phyloP scores from a whole-genome alignment of 1,140 invertebrate genomes.

The Trichonephila clavata region DNA sequence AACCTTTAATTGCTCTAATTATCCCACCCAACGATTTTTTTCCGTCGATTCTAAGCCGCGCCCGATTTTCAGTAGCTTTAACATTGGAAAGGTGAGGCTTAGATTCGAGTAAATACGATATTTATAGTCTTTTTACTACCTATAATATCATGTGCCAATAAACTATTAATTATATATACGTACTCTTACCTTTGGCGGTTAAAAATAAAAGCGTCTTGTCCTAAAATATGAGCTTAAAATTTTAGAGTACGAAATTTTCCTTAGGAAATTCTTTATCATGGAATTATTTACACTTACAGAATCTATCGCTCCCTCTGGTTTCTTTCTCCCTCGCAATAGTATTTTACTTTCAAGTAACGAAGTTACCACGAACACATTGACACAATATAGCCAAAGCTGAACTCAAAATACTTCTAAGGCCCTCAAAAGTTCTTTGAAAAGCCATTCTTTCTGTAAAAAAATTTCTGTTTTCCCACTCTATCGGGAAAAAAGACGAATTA shows the following conservation, averaged over 20 bases:
- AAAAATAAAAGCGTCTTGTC: neutral
- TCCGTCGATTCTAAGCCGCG: too few species aligned
- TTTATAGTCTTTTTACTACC: too few species aligned
- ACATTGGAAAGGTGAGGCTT: too few species aligned
- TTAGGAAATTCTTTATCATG: neutral
- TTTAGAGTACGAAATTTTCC: neutral
- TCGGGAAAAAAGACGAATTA: constrained; percentile 34
- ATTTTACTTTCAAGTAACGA: neutral
- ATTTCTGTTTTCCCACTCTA: neutral
- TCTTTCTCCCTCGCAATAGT: neutral
- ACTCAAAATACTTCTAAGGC: neutral
- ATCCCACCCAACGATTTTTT: too few species aligned
- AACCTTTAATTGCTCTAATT: too few species aligned
- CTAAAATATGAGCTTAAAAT: neutral
- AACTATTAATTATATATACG: too few species aligned
- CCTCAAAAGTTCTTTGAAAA: constrained; percentile 23
- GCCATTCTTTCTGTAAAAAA: neutral
- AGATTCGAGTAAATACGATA: too few species aligned
- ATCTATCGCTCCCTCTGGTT: neutral
- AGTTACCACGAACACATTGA: neutral
- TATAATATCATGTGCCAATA: too few species aligned
- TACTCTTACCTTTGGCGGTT: too few species aligned
- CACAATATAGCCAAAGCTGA: neutral
- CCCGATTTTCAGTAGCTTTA: too few species aligned
- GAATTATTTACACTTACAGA: neutral